Percentiles rank a stretch among this genome's conserved stretches.
These are phyloP conservation scores for Muraenolepis orangiensis DNA, from an alignment of 2,797 vertebrate species.

Conservation along the genomic window DNA sequence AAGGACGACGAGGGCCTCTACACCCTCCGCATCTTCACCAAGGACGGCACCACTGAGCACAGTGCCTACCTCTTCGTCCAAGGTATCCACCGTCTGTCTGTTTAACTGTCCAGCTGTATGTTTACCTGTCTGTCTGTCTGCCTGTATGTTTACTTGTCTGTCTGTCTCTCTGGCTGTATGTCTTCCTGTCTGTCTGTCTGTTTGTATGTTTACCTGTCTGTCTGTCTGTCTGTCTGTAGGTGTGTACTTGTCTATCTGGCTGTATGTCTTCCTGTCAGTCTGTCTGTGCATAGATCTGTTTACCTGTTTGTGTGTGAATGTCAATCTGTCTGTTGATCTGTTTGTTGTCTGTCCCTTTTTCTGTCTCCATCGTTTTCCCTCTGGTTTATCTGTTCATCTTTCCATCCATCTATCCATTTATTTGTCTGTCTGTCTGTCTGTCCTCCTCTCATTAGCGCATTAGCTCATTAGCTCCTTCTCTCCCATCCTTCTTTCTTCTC, in stretches of 20 bases:
- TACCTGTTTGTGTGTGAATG: neutral
- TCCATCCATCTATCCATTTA: neutral
- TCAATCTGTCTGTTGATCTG: neutral
- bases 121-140: neutral
- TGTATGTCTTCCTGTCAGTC: neutral
- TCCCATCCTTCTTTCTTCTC: too few species aligned
- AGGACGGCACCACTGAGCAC: constrained; percentile 85
- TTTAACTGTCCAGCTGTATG: neutral
- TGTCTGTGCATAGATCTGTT: too few species aligned
- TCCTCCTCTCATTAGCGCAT: neutral
- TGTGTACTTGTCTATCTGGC: neutral
- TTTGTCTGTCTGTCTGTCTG: neutral
- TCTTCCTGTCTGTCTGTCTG: neutral
- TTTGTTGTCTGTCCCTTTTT: neutral
- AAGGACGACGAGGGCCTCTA: constrained; percentile 98
- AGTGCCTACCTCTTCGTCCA: constrained; percentile 93
- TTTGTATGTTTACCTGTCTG: neutral
- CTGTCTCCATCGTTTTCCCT: neutral
- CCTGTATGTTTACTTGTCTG: constrained; percentile 1
- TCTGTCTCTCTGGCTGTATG: neutral
- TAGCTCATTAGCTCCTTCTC: neutral
- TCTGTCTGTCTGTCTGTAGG: neutral
- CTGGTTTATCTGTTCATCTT: neutral
- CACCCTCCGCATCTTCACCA: constrained; percentile 86
- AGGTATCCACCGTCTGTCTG: constrained; percentile 65